These are phyloP conservation scores for Xestia xanthographa DNA, from an alignment of 2,888 invertebrate genomes.

Conservation along the genomic window DNA sequence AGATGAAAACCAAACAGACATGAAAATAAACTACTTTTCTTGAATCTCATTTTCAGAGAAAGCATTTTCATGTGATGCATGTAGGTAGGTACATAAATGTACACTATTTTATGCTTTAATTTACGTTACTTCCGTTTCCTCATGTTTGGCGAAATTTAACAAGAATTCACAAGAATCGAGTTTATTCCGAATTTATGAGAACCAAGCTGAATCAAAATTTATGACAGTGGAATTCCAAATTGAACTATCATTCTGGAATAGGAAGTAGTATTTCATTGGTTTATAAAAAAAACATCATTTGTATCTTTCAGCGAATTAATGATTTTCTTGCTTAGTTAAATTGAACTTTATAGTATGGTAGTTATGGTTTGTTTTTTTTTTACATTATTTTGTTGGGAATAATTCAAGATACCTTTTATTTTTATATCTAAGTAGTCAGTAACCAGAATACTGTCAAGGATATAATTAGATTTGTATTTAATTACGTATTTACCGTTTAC, in stretches of 20 bases:
- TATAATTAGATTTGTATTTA: background rate
- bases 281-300: background rate
- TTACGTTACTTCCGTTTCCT: conserved; percentile 4
- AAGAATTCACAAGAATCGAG: background rate
- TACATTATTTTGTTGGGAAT: background rate
- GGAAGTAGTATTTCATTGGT: conserved; percentile 4
- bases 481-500: background rate
- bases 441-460: background rate
- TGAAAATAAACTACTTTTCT: background rate
- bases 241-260: background rate
- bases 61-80: conserved; percentile 25
- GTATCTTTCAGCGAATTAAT: background rate
- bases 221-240: conserved; percentile 9
- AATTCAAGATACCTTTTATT: background rate
- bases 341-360: background rate
- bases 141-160: background rate
- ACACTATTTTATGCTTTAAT: background rate
- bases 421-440: background rate
- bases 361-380: background rate
- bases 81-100: background rate
- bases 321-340: background rate
- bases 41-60: background rate
- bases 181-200: conserved; percentile 19
- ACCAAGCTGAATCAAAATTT: conserved; percentile 5
- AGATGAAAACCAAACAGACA: conserved; percentile 6